Percentiles rank a stretch among this genome's conserved stretches.
These are phyloP conservation scores for Cheilosia scutellata DNA, from an alignment of 2,888 invertebrate species.

Conservation along the genomic window DNA sequence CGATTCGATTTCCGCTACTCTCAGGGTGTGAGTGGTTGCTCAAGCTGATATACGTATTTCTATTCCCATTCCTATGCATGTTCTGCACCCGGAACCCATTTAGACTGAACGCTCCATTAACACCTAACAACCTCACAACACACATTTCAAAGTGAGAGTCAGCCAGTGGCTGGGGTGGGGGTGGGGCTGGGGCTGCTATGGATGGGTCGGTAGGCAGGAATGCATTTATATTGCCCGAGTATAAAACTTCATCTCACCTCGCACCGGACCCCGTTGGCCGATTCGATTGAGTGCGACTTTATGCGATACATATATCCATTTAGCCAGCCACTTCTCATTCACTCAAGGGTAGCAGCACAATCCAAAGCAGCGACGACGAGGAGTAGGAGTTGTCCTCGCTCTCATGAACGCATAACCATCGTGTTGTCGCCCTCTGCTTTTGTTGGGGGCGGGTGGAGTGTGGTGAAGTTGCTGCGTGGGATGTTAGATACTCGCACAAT, in stretches of 20 bases:
- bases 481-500: conserved; percentile 53
- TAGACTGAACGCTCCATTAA: conserved; percentile 73
- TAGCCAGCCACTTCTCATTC: conserved; percentile 58
- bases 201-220: conserved; percentile 41
- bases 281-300: conserved; percentile 59
- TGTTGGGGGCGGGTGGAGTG: not conserved
- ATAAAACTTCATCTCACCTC: conserved; percentile 6
- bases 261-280: not conserved
- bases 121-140: conserved; percentile 72
- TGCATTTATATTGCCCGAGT: conserved; percentile 57
- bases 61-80: conserved; percentile 54
- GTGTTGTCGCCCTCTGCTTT: not conserved
- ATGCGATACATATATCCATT: conserved; percentile 60
- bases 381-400: conserved; percentile 26
- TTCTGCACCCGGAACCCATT: conserved; percentile 66
- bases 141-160: conserved; percentile 49
- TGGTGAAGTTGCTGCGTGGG: not conserved
- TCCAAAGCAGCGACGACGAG: not conserved
- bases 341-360: conserved; percentile 50
- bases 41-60: conserved; percentile 23
- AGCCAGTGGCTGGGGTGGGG: conserved; percentile 21
- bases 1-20: conserved; percentile 69
- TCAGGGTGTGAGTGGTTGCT: conserved; percentile 29
- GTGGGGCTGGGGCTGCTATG: too few species aligned
- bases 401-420: conserved; percentile 25